Percentiles rank a stretch among this genome's conserved stretches.
Conservation (phyloP, 2,797 vertebrate species). For the Enteromius afrohamiltoni region DNA sequence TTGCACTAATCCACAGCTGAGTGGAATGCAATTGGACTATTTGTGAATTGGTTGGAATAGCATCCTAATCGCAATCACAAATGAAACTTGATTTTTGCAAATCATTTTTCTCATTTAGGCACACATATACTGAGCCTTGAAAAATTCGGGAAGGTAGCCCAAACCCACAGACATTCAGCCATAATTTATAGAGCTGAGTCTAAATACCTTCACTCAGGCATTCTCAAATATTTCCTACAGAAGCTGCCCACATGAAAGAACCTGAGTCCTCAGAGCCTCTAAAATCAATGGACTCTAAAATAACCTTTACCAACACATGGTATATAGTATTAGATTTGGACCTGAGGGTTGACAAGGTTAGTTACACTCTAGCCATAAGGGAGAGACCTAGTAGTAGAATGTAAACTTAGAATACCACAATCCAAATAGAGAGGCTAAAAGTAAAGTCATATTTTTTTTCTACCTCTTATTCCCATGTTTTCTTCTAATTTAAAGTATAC, state of each 20-base stretch:
- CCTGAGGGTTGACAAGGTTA: background rate
- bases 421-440: background rate
- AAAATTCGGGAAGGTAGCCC: slow-evolving; percentile 38
- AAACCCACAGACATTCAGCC: slow-evolving; percentile 45
- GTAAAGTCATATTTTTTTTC: background rate
- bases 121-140: slow-evolving; percentile 6
- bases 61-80: slow-evolving; percentile 20
- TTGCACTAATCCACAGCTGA: slow-evolving; percentile 20
- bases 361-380: slow-evolving; percentile 1
- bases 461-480: background rate
- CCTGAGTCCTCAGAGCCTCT: slow-evolving; percentile 26
- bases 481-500: background rate
- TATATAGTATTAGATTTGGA: slow-evolving; percentile 1
- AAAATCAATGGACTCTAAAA: slow-evolving; percentile 30
- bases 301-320: background rate
- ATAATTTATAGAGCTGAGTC: slow-evolving; percentile 47
- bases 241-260: slow-evolving; percentile 46
- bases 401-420: background rate
- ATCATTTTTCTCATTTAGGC: slow-evolving; percentile 20
- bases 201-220: slow-evolving; percentile 52
- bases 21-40: slow-evolving; percentile 19
- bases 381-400: slow-evolving; percentile 11
- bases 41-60: slow-evolving; percentile 42
- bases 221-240: slow-evolving; percentile 48
- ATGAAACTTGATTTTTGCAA: background rate